Evolutionary conservation across 2,888 invertebrate species (phyloP).

Genomic region (Pyrocoelia pectoralis): DNA sequence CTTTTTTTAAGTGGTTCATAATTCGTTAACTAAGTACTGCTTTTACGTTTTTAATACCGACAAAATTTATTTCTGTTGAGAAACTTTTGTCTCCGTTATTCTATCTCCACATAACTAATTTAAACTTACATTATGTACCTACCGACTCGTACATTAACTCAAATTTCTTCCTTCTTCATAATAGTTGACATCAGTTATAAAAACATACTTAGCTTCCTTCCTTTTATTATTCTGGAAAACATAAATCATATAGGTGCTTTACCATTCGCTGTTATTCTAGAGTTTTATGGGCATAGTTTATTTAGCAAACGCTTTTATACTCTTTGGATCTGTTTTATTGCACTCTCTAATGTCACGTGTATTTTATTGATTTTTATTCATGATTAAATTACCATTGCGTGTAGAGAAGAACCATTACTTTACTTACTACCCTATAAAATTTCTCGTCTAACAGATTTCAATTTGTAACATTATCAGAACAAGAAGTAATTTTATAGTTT

Average conservation of each 20-base stretch:
- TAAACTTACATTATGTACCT: conserved; percentile 7
- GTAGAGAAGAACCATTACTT: not conserved
- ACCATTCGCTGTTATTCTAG: conserved; percentile 9
- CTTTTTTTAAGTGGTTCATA: not conserved
- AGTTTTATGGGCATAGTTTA: conserved; percentile 11
- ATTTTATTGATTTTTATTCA: conserved; percentile 7
- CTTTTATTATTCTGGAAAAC: conserved; percentile 6
- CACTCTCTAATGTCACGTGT: not conserved
- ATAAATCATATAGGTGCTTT: conserved; percentile 12
- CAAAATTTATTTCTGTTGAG: conserved; percentile 3
- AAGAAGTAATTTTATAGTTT: no score
- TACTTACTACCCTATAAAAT: no score
- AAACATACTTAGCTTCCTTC: conserved; percentile 11
- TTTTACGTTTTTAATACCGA: not conserved
- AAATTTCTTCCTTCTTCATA: conserved; percentile 1
- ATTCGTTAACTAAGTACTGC: not conserved
- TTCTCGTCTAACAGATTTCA: no score
- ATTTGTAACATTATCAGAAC: no score
- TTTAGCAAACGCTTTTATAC: conserved; percentile 11
- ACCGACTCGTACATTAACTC: conserved; percentile 1
- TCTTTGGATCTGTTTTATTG: conserved; percentile 9
- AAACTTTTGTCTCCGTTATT: not conserved
- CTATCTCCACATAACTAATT: not conserved
- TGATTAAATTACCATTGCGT: not conserved
- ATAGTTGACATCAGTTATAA: conserved; percentile 11